These are phyloP conservation scores for Anabacerthia variegaticeps DNA, from an alignment of 2,797 vertebrate genomes.

Conservation along the genomic window DNA sequence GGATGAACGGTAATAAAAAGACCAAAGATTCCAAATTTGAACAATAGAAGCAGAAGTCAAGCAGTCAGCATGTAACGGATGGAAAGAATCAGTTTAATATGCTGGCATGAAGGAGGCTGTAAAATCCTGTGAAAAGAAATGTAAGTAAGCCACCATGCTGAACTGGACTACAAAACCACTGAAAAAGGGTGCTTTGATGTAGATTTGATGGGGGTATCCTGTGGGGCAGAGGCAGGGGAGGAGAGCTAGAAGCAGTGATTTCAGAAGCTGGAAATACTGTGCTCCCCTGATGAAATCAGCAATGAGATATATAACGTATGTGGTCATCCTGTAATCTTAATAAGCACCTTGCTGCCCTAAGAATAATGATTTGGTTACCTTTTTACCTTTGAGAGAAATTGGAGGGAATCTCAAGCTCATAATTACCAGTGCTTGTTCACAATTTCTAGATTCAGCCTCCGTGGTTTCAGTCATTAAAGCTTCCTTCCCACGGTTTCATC, in stretches of 20 bases:
- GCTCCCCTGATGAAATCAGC: not conserved
- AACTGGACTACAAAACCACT: constrained; percentile 1
- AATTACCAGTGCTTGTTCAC: not conserved
- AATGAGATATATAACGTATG: not conserved
- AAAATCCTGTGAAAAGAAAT: constrained; percentile 31
- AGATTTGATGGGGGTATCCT: not conserved
- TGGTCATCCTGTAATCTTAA: not conserved
- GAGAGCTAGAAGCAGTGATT: not conserved
- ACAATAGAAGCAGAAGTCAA: constrained; percentile 27
- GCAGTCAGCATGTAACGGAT: not conserved
- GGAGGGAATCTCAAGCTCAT: not conserved
- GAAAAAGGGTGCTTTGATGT: constrained; percentile 12
- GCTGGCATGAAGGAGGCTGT: not conserved
- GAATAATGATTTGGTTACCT: not conserved
- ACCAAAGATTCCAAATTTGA: constrained; percentile 45
- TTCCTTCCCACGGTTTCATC: not conserved
- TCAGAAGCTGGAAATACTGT: not conserved
- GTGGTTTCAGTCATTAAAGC: not conserved
- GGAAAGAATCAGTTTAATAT: constrained; percentile 33
- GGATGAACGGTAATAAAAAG: constrained; percentile 42
- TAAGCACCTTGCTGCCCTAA: not conserved
- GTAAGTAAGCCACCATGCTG: constrained; percentile 1
- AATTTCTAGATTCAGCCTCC: not conserved
- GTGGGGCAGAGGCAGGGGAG: not conserved
- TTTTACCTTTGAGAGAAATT: not conserved